A percentile compares a stretch with the other conserved stretches of the same genome.
These are phyloP conservation scores for Empidonax traillii DNA, from an alignment of 2,113 vertebrate genomes.

Conservation along the genomic window DNA sequence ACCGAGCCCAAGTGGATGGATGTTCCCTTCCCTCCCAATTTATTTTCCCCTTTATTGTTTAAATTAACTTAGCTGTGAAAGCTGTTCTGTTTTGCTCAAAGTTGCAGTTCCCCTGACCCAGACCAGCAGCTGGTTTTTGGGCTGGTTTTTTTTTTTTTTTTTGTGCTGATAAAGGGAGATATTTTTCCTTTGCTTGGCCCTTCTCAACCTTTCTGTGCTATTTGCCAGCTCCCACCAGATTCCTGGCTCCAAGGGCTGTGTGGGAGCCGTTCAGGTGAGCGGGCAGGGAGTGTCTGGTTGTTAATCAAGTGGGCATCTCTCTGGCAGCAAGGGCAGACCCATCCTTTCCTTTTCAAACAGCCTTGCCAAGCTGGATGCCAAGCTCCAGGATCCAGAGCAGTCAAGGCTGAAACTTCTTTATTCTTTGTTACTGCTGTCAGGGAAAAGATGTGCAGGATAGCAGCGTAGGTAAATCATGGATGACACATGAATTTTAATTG, in stretches of 20 bases:
- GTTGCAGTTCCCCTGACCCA: neutral
- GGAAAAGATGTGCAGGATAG: neutral
- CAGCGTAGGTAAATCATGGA: neutral
- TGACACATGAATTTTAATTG: neutral
- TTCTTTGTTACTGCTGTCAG: neutral
- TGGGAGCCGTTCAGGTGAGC: neutral
- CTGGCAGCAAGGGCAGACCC: neutral
- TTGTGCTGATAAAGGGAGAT: neutral
- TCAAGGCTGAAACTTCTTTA: neutral
- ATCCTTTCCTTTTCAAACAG: neutral
- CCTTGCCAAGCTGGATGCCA: neutral
- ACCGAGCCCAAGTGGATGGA: neutral
- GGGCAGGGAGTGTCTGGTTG: neutral
- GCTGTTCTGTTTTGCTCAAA: neutral
- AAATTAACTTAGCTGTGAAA: neutral
- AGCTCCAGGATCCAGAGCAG: neutral
- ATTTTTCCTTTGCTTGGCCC: neutral
- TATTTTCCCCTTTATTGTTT: neutral
- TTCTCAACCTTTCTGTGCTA: neutral
- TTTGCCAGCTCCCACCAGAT: neutral
- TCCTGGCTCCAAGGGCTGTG: neutral
- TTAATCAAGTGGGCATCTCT: neutral
- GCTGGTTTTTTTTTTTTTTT: no score
- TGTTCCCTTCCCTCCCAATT: neutral
- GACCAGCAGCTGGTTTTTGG: neutral